A percentile compares a stretch with the other conserved stretches of the same genome.
Evolutionary conservation across 2,888 invertebrate genomes (phyloP).

Genomic region (Spilosoma lubricipeda): DNA sequence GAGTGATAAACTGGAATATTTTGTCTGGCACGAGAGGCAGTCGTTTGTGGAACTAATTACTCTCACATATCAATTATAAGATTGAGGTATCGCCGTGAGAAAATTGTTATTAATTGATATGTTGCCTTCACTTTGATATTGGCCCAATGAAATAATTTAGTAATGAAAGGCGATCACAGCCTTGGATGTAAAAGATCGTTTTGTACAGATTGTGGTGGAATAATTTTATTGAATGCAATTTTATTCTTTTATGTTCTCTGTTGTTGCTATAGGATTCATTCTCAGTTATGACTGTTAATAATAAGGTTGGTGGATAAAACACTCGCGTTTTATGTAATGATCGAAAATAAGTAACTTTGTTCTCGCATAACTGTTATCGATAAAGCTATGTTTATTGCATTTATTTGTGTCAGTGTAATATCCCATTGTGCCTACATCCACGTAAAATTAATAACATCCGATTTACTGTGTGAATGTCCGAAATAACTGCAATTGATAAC

Average conservation of each 20-base stretch:
- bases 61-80: slow-evolving; percentile 68
- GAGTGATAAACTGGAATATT: slow-evolving; percentile 30
- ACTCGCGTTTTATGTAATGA: slow-evolving; percentile 55
- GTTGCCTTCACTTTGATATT: slow-evolving; percentile 62
- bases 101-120: slow-evolving; percentile 60
- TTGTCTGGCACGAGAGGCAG: slow-evolving; percentile 32
- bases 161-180: slow-evolving; percentile 55
- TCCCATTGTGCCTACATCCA: slow-evolving; percentile 23
- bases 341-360: slow-evolving; percentile 50
- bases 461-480: background rate
- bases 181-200: slow-evolving; percentile 51
- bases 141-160: slow-evolving; percentile 63
- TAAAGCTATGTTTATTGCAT: slow-evolving; percentile 37
- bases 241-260: slow-evolving; percentile 54
- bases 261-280: slow-evolving; percentile 55
- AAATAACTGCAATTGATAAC: background rate
- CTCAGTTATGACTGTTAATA: slow-evolving; percentile 64
- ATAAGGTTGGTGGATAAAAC: slow-evolving; percentile 54
- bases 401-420: slow-evolving; percentile 39
- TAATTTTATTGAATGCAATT: slow-evolving; percentile 59
- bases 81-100: slow-evolving; percentile 55
- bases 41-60: slow-evolving; percentile 52
- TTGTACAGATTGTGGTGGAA: slow-evolving; percentile 49
- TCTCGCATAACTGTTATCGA: slow-evolving; percentile 27
- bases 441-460: background rate